Evolutionary conservation across 2,113 vertebrate species (phyloP).

Genomic region (Prolemur simus): DNA sequence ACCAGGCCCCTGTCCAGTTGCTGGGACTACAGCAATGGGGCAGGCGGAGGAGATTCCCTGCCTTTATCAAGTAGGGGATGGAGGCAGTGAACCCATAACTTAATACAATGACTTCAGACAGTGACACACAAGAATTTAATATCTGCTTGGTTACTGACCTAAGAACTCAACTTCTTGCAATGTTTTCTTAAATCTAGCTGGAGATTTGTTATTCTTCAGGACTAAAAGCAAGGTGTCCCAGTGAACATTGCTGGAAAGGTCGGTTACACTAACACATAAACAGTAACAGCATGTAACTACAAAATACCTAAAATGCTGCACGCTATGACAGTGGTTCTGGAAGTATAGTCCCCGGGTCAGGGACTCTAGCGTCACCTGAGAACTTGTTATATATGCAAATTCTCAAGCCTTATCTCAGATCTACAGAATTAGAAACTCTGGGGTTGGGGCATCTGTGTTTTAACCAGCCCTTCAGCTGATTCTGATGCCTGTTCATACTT

Average conservation of each 20-base stretch:
- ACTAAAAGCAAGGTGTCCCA: background rate
- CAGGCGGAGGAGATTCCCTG: background rate
- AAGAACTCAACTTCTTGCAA: background rate
- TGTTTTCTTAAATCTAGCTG: background rate
- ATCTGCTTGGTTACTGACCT: background rate
- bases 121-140: background rate
- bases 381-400: background rate
- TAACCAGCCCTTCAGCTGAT: background rate
- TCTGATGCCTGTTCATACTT: background rate
- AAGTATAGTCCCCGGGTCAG: background rate
- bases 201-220: background rate
- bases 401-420: background rate
- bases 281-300: background rate
- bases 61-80: background rate
- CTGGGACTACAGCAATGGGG: background rate
- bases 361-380: background rate
- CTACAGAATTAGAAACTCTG: background rate
- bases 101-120: background rate
- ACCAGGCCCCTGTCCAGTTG: background rate
- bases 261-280: background rate
- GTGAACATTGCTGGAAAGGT: background rate
- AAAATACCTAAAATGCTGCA: background rate
- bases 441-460: background rate
- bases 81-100: background rate
- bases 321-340: background rate